Conservation (phyloP, 2,797 vertebrate genomes). For the Tolypeutes matacus region DNA sequence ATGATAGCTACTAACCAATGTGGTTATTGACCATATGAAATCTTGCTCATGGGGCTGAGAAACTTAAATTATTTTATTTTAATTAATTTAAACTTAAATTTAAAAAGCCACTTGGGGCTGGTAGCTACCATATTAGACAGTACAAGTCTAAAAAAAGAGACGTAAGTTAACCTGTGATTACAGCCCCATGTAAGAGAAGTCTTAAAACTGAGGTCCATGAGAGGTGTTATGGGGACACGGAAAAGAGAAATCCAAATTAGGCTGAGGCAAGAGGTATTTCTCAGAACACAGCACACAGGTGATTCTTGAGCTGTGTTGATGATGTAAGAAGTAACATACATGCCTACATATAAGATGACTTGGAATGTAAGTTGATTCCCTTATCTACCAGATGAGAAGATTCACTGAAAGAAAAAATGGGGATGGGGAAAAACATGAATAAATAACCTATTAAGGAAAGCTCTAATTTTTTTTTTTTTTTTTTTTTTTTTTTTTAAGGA, state of each 20-base stretch:
- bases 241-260: neutral
- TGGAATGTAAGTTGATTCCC: neutral
- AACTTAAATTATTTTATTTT: conserved; percentile 1
- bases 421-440: neutral
- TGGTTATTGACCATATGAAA: neutral
- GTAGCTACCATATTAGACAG: neutral
- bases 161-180: neutral
- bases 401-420: neutral
- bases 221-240: neutral
- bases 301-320: neutral
- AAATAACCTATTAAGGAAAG: neutral
- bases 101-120: neutral
- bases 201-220: neutral
- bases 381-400: neutral
- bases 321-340: neutral
- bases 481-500: neutral
- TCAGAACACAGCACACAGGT: neutral
- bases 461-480: conserved; percentile 13
- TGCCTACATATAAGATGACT: neutral
- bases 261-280: neutral
- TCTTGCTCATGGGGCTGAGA: neutral
- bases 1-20: neutral
- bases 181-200: neutral
- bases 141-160: neutral
- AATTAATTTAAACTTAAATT: conserved; percentile 26